A percentile compares a stretch with the other conserved stretches of the same genome.
phyloP scores from a whole-genome alignment of 2,888 invertebrate genomes.

The Escarpia spicata region DNA sequence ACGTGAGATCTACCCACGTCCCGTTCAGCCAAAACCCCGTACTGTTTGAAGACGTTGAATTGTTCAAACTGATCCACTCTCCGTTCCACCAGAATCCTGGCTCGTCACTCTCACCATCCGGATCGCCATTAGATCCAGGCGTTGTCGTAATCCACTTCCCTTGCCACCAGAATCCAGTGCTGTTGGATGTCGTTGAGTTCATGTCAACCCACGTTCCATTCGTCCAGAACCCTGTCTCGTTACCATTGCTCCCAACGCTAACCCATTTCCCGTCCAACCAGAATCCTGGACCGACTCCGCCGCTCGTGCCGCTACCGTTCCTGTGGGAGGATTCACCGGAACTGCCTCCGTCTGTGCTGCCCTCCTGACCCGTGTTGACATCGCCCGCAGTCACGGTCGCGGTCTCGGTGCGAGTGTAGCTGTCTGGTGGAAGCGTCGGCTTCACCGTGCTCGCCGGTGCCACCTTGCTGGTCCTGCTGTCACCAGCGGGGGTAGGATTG shows the following conservation, averaged over 20 bases:
- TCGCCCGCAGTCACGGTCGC: background rate
- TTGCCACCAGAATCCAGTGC: constrained; percentile 21
- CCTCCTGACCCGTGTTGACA: background rate
- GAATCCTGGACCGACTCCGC: background rate
- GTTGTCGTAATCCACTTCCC: constrained; percentile 18
- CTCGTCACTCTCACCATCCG: background rate
- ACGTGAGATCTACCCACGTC: constrained; percentile 21
- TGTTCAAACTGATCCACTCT: background rate
- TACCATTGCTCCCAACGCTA: background rate
- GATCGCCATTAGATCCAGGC: background rate
- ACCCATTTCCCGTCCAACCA: constrained; percentile 22
- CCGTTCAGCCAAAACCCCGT: constrained; percentile 16
- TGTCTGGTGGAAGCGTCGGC: background rate
- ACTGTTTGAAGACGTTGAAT: background rate
- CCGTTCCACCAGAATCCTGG: constrained; percentile 23
- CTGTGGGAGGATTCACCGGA: background rate
- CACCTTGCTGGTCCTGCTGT: background rate
- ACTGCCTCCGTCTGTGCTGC: background rate
- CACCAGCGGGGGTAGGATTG: background rate
- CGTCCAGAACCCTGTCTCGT: constrained; percentile 13
- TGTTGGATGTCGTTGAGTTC: background rate
- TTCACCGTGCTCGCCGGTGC: background rate
- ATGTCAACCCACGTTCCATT: constrained; percentile 21
- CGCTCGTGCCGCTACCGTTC: background rate
- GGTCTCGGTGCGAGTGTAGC: background rate